phyloP scores from a whole-genome alignment of 1,140 invertebrate species.

The Myzus persicae region DNA sequence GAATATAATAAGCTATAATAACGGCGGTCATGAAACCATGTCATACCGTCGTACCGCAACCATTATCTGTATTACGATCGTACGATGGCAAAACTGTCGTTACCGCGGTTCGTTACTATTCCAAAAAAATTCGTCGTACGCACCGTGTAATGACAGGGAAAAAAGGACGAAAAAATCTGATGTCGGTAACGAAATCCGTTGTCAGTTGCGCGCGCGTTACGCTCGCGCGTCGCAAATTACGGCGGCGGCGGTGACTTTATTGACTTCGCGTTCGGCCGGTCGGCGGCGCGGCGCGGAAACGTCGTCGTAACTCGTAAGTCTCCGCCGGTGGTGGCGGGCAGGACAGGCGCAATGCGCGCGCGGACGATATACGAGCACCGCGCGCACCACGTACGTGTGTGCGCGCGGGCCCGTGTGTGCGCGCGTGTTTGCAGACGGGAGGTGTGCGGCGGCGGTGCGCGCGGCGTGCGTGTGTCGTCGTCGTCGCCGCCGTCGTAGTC shows the following conservation, averaged over 20 bases:
- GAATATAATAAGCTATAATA: no score
- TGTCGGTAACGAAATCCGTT: background rate
- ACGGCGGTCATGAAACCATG: no score
- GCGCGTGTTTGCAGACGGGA: background rate
- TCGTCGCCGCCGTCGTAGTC: background rate
- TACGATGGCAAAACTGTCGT: no score
- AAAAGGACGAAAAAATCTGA: no score
- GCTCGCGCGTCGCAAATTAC: background rate
- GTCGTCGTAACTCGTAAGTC: conserved; percentile 56
- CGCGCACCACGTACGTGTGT: conserved; percentile 15
- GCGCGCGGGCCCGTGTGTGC: background rate
- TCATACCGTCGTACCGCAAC: no score
- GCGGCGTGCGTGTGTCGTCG: background rate
- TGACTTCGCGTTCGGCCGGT: conserved; percentile 11
- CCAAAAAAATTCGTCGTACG: no score
- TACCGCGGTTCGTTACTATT: no score
- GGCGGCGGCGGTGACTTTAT: conserved; percentile 20
- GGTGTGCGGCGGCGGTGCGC: background rate
- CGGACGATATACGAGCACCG: conserved; percentile 49
- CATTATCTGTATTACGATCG: no score
- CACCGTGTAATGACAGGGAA: no score
- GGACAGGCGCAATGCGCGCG: conserved; percentile 54
- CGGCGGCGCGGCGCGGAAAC: conserved; percentile 10
- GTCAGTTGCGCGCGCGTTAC: background rate
- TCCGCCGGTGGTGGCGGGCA: conserved; percentile 32